Evolutionary conservation across 2,113 vertebrate species (phyloP).

Genomic region (Rallus limicola): DNA sequence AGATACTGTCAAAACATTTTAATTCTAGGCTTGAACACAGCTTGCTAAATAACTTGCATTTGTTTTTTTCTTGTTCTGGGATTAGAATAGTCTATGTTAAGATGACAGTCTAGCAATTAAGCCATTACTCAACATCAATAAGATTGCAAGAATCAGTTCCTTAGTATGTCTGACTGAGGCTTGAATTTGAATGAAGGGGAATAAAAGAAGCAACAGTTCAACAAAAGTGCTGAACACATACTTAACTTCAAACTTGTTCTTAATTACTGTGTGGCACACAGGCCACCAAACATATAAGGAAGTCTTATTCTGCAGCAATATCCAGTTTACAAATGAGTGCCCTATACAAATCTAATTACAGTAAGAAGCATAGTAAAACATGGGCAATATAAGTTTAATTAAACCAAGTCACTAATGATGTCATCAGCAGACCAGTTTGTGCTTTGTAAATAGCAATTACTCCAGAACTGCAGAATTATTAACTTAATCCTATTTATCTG

Average conservation of each 20-base stretch:
- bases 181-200: neutral
- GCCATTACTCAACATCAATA: neutral
- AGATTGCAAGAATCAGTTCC: neutral
- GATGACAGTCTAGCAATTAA: constrained; percentile 20
- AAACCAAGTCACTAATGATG: constrained; percentile 35
- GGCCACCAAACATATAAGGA: neutral
- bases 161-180: neutral
- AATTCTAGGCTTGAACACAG: constrained; percentile 12
- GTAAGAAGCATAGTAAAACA: constrained; percentile 7
- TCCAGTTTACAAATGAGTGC: constrained; percentile 1
- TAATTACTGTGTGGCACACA: neutral
- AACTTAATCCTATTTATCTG: constrained; percentile 24
- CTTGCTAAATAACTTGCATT: neutral
- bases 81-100: neutral
- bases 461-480: constrained; percentile 13
- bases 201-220: constrained; percentile 6
- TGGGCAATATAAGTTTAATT: constrained; percentile 15
- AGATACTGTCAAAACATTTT: constrained; percentile 37
- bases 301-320: constrained; percentile 12
- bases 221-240: neutral
- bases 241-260: neutral
- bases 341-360: constrained; percentile 16
- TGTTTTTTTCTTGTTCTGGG: neutral
- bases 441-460: constrained; percentile 18
- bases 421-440: neutral